Base-by-base conservation (phyloP, 1,140 invertebrate genomes). In the Solen grandis region DNA sequence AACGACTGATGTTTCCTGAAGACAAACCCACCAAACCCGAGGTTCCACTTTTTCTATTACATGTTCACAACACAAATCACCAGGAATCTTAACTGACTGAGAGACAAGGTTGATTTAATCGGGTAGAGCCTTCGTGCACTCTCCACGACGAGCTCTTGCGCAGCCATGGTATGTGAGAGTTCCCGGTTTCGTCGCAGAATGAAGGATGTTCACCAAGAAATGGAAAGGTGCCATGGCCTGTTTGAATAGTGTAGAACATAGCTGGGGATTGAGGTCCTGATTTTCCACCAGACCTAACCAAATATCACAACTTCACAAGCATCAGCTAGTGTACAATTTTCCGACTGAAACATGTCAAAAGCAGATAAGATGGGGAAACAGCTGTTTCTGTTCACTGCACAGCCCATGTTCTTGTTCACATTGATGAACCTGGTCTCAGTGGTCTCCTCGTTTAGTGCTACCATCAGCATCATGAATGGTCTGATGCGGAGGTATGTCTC, bases 251-350 rank as follows among this genome's bases (percentile, higher is more conserved):
- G 31, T 29, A 2, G 29, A n/a, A 5, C 50, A 5, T 16, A 52
- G 50, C 41, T 27, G 27, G 31, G 66, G 66, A 3, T 69, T n/a
- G 16, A 69, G 46, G 5, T 52, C 66, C 29, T 4, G 2, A 54
- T 50, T 52, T 22, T 4, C 5, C 5, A 54, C 22, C 22, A 69
- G 27, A 25, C 54, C 66, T 1, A 14, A 22, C 66, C 66, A 69
- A n/a, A n/a, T n/a, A n/a, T n/a, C n/a, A n/a, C n/a, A 3, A 52
- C 4, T 27, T 69, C 66, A 69, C 66, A 50, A 4, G 66, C 66
- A 16, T 69, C 66, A 10, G 66, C 46, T 4, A 69, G 19, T 5
- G 66, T 69, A 27, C 29, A 50, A 5, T 2, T 52, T 14, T 69
- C 62, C 22, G 31, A 35, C 35, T 41, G 31, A 3, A 65, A 10